phyloP scores from a whole-genome alignment of 2,797 vertebrate genomes.

The Neosilurus hyrtlii region DNA sequence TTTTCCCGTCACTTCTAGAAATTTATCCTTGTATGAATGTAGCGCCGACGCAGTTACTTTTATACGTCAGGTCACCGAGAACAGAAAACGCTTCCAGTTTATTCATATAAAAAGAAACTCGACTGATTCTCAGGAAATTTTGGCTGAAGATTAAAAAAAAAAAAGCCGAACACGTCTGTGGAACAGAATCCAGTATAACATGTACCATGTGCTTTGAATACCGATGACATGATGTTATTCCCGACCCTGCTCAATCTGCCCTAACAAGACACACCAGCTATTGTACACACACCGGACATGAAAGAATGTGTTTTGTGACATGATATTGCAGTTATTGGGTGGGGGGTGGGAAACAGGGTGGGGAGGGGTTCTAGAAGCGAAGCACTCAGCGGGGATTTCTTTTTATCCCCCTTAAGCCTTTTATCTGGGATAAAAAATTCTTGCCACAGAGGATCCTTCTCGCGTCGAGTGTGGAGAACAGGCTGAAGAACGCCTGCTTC shows the following conservation, averaged over 20 bases:
- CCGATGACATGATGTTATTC: background rate
- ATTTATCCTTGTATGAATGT: background rate
- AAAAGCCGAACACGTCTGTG: background rate
- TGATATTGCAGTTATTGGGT: background rate
- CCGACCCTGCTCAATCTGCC: background rate
- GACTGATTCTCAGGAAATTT: too few relatives aligned
- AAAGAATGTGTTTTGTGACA: slow-evolving; percentile 6
- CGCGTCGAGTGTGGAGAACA: slow-evolving; percentile 33
- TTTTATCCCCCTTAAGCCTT: slow-evolving; percentile 34
- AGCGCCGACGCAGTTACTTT: background rate
- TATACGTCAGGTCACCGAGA: background rate
- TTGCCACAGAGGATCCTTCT: slow-evolving; percentile 1
- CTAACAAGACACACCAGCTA: background rate
- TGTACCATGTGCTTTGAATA: background rate
- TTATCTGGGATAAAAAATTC: slow-evolving; percentile 41
- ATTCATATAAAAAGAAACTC: background rate
- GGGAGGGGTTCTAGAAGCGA: background rate
- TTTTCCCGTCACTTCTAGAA: background rate
- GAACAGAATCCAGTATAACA: background rate
- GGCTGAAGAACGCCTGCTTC: slow-evolving; percentile 41
- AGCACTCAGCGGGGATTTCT: slow-evolving; percentile 39
- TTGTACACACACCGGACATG: background rate
- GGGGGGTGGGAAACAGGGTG: too few relatives aligned
- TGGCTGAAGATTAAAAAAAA: too few relatives aligned
- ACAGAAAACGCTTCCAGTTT: background rate